Evolutionary conservation across 2,888 invertebrate species (phyloP).

Genomic region (Thalpophila matura): DNA sequence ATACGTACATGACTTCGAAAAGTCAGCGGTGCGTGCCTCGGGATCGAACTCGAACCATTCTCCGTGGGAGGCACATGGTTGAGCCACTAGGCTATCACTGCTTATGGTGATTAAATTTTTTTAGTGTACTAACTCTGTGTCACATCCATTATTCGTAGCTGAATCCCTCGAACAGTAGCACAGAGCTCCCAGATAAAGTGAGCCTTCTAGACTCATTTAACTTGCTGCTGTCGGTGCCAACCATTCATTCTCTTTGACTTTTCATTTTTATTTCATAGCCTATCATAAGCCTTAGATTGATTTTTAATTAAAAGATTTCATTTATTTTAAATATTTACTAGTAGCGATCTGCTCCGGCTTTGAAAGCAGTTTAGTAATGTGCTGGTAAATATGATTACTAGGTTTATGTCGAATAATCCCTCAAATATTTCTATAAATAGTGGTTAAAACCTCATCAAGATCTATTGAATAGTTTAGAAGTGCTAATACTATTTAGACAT

Average conservation of each 20-base stretch:
- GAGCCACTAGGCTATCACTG: not conserved
- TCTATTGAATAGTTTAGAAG: too few species aligned
- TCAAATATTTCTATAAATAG: too few species aligned
- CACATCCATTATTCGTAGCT: slow-evolving; percentile 59
- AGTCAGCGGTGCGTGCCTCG: too few species aligned
- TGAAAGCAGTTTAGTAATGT: too few species aligned
- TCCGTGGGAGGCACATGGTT: too few species aligned
- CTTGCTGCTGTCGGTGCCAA: slow-evolving; percentile 65
- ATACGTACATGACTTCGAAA: too few species aligned
- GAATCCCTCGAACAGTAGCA: slow-evolving; percentile 58
- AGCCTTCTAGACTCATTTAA: slow-evolving; percentile 78
- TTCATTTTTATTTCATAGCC: slow-evolving; percentile 61
- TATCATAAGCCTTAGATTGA: slow-evolving; percentile 60
- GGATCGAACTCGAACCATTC: too few species aligned
- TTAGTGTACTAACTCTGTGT: not conserved
- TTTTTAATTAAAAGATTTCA: slow-evolving; percentile 54
- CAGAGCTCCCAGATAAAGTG: slow-evolving; percentile 75
- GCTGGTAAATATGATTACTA: too few species aligned
- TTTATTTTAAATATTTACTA: not conserved
- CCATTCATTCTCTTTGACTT: slow-evolving; percentile 68
- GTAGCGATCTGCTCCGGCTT: too few species aligned
- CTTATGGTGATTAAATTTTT: not conserved
- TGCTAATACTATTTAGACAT: too few species aligned
- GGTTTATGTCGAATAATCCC: too few species aligned
- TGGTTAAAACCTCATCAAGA: too few species aligned